Evolutionary conservation across 35 echinoderm and acorn worm genomes (phyloP).

Genomic region (Nesometra sesokonis): DNA sequence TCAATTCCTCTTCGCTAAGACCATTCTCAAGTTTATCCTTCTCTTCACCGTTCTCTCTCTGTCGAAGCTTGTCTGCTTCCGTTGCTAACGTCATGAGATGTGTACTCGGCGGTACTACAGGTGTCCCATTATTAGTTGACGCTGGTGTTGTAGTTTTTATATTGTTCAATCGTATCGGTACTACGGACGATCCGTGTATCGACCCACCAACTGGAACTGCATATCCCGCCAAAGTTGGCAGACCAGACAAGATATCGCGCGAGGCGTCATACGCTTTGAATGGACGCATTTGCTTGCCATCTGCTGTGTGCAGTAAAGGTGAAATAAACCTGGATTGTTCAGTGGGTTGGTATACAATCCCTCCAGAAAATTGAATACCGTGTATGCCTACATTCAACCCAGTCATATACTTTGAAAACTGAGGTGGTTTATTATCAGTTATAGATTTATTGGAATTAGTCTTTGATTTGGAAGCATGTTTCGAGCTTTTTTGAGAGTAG

Average conservation of each 20-base stretch:
- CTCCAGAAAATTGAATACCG: background rate
- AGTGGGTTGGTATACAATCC: background rate
- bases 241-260: background rate
- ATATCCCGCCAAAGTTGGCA: background rate
- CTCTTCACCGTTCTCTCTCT: too few relatives aligned
- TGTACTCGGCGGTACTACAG: background rate
- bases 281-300: background rate
- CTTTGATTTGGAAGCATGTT: background rate
- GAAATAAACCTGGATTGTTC: background rate
- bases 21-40: background rate
- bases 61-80: background rate
- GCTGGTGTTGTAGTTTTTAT: background rate
- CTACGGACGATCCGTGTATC: background rate
- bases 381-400: background rate
- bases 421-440: background rate
- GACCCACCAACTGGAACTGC: too few relatives aligned
- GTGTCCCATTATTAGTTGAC: background rate
- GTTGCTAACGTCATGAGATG: constrained; percentile 15
- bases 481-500: background rate
- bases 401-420: background rate
- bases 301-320: background rate
- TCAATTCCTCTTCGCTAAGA: background rate
- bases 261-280: background rate
- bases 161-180: background rate
- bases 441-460: background rate